Percentiles rank a stretch among this genome's conserved stretches.
These are phyloP conservation scores for Xestoiulus laeticollis DNA, from an alignment of 2,888 invertebrate genomes.

Conservation along the genomic window DNA sequence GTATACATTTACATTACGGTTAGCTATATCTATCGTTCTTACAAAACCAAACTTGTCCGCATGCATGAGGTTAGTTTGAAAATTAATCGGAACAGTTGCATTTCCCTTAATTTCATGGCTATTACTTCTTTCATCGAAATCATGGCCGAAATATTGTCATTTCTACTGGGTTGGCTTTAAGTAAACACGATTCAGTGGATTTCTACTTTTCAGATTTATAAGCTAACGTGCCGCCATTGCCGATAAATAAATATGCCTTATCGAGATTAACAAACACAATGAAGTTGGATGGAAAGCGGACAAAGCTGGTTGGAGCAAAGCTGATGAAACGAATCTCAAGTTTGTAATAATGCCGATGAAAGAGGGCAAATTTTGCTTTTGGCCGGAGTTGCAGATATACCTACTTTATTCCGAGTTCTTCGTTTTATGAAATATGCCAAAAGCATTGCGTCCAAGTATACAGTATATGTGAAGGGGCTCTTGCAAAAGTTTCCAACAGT, in stretches of 20 bases:
- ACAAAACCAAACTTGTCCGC: no score
- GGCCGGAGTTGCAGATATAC: background rate
- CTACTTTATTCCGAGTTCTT: background rate
- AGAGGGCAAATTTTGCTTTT: background rate
- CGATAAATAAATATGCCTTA: background rate
- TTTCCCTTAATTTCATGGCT: background rate
- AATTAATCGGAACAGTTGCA: no score
- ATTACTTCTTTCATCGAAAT: background rate
- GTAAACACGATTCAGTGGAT: background rate
- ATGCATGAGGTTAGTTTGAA: no score
- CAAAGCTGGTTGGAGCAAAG: background rate
- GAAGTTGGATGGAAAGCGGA: background rate
- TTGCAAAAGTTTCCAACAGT: background rate
- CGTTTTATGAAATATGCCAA: background rate
- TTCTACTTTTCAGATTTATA: background rate
- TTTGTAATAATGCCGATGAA: background rate
- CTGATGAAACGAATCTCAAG: background rate
- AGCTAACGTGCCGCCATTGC: slow-evolving; percentile 4
- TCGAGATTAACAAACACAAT: slow-evolving; percentile 37
- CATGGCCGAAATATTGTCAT: background rate
- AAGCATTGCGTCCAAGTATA: background rate
- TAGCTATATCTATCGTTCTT: no score
- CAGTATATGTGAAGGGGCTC: background rate
- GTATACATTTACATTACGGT: no score
- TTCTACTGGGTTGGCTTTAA: background rate